phyloP scores from a whole-genome alignment of 2,113 vertebrate genomes.

The Ptyas mucosa region DNA sequence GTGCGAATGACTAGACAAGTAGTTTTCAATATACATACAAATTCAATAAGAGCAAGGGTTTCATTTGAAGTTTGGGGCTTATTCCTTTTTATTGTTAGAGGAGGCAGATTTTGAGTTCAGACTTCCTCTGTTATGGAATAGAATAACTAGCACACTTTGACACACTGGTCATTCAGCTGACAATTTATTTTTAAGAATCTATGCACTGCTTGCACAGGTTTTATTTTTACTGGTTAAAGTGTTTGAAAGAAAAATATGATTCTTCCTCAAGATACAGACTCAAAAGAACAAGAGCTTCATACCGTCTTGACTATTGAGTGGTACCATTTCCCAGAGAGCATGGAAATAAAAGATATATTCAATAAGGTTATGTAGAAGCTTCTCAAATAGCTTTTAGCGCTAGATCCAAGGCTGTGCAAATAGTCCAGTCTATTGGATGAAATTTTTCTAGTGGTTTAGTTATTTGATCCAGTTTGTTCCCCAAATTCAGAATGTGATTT shows the following conservation, averaged over 20 bases:
- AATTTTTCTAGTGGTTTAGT: not conserved
- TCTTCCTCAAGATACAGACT: not conserved
- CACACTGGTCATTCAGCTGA: not conserved
- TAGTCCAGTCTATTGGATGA: not conserved
- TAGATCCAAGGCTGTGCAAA: not conserved
- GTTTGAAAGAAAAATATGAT: not conserved
- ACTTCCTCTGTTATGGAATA: constrained; percentile 27
- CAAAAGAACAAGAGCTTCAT: not conserved
- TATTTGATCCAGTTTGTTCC: not conserved
- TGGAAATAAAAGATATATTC: not conserved
- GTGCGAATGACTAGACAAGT: not conserved
- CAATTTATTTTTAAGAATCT: constrained; percentile 34
- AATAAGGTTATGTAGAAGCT: not conserved
- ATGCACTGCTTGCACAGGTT: not conserved
- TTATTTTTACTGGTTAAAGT: not conserved
- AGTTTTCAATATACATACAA: not conserved
- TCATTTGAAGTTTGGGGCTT: constrained; percentile 13
- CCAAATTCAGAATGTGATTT: not conserved
- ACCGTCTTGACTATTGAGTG: not conserved
- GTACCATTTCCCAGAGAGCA: not conserved
- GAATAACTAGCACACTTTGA: not conserved
- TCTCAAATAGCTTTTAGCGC: not conserved
- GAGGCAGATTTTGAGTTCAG: not conserved
- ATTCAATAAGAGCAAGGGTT: not conserved
- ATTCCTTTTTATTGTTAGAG: not conserved